phyloP scores from a whole-genome alignment of 2,113 vertebrate species.

The Australoheros scitulus region DNA sequence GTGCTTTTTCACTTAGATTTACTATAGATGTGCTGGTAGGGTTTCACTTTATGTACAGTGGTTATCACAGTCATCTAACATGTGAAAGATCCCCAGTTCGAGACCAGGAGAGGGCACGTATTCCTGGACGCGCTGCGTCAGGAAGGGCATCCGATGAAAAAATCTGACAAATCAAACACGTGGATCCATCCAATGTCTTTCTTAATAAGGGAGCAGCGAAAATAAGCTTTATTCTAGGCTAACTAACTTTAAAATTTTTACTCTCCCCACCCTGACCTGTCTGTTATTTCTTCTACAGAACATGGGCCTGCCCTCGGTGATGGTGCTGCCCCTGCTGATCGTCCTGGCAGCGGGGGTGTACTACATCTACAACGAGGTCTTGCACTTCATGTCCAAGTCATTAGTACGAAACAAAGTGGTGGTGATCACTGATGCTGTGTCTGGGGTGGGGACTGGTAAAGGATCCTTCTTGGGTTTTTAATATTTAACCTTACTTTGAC shows the following conservation, averaged over 20 bases:
- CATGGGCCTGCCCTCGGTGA: slow-evolving; percentile 84
- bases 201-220: no score
- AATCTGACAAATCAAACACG: no score
- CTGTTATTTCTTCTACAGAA: slow-evolving; percentile 62
- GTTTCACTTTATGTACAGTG: background rate
- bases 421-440: slow-evolving; percentile 92
- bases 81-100: background rate
- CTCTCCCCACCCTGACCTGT: background rate
- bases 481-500: background rate
- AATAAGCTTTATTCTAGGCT: no score
- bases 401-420: slow-evolving; percentile 94
- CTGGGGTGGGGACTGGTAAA: slow-evolving; percentile 91
- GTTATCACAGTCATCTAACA: background rate
- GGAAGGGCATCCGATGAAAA: background rate
- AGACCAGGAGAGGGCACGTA: background rate
- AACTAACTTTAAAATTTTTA: no score
- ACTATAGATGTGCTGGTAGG: background rate
- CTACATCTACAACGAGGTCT: slow-evolving; percentile 90
- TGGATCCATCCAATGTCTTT: no score
- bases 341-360: slow-evolving; percentile 87
- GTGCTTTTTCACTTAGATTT: background rate
- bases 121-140: background rate
- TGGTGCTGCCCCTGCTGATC: slow-evolving; percentile 87
- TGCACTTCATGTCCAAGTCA: slow-evolving; percentile 88
- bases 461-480: background rate